Percentiles rank a stretch among this genome's conserved stretches.
phyloP scores from a whole-genome alignment of 2,113 vertebrate genomes.

The Tyrannus savana region DNA sequence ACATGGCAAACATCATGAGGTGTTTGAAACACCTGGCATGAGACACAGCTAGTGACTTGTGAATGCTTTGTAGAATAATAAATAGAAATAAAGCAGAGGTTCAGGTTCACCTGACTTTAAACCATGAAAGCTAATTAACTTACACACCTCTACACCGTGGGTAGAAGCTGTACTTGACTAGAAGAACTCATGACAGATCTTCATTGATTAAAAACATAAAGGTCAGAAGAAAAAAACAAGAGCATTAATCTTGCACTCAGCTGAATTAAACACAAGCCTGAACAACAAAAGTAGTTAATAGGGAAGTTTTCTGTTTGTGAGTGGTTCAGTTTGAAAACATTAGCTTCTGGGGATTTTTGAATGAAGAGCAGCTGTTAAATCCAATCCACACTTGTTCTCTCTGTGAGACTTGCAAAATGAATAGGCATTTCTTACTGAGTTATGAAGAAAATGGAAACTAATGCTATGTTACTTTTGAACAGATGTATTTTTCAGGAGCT shows the following conservation, averaged over 20 bases:
- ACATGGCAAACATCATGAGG: neutral
- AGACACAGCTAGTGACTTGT: neutral
- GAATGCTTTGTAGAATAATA: neutral
- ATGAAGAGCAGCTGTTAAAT: neutral
- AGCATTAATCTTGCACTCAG: neutral
- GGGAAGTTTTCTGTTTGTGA: neutral
- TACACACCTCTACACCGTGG: rapidly evolving
- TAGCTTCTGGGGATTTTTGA: neutral
- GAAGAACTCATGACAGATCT: neutral
- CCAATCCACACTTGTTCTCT: neutral
- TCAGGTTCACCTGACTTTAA: neutral
- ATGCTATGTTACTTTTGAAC: neutral
- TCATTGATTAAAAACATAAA: neutral
- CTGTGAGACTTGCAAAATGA: neutral
- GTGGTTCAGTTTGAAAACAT: neutral
- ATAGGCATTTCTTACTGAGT: neutral
- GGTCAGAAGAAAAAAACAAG: neutral
- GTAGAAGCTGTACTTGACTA: neutral
- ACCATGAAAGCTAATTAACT: neutral
- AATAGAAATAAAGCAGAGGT: neutral
- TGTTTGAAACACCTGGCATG: neutral
- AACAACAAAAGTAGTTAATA: neutral
- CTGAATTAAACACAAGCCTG: neutral
- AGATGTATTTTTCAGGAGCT: neutral
- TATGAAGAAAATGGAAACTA: neutral